Base-by-base conservation (phyloP, 1,140 invertebrate genomes). In the Sitobion miscanthi region DNA sequence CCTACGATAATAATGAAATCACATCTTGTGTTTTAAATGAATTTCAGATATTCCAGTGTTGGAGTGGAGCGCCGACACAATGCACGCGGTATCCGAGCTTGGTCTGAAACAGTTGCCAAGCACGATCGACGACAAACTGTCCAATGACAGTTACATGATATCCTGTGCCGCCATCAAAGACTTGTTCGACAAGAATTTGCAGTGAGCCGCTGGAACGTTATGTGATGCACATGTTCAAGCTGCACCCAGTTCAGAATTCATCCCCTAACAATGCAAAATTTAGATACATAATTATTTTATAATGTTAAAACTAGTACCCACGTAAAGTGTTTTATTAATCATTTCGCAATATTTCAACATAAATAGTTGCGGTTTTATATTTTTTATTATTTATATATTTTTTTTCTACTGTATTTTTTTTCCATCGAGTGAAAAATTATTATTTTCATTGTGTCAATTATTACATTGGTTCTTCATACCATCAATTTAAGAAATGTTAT, bases 111-210 rank as follows among this genome's bases (percentile, higher is more conserved):
- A 52, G 7, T 5, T 93, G 9, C 30, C 21, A 2, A 86, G 91
- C 42, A 20, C 38, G 4, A 86, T 93, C 20, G 23, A 86, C 54
- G 91, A 93, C 0, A 93, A 93, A 85, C 20, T 93, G 4, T 45
- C 91, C 1, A 86, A 38, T 9, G 91, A 93, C 1, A 54, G 30
- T 45, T 93, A 93, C n/a, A 42, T 20, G 2, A 93, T 93, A 57
- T 42, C 21, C 1, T 93, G 91, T n/a, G 25, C 45, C 9, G 0
- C 21, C 20, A 86, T 93, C 0, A 54, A 85, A 42, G 42, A 86
- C 14, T 45, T 93, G 30, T 23, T 86, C 23, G 47, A 91, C 42
- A 4, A 23, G 45, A 35, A 54, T 54, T 38, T 11, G n/a, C 49
- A 52, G 17, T 88, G n/a, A 49, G 62, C 4, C 30, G 57, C 57